Base-by-base conservation (phyloP, 2,797 vertebrate genomes). In the Sebastes alutus region DNA sequence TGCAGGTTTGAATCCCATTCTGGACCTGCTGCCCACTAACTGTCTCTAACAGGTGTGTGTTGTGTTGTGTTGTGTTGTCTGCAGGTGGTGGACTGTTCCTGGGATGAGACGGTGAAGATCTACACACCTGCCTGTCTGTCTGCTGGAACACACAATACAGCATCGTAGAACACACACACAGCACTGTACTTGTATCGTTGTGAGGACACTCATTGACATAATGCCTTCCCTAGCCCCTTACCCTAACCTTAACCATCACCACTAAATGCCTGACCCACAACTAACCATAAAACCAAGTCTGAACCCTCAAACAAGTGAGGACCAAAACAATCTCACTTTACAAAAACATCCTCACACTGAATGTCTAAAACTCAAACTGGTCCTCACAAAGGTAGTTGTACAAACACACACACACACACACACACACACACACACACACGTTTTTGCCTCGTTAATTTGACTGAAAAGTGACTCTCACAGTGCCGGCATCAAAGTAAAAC, bases 51-150 rank as follows among this genome's bases (percentile, higher is more conserved):
- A 2, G 29, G 29, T 62, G 18, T 58, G 59, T 46, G 54, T 61
- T 42, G 54, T 74, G 46, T 30, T 30, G 38, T 90, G 11, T 35
- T 35, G 38, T 90, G 11, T 86, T 73, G 72, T 23, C 22, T 66
- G 20, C 94, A 99, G 98, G 96, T 99, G 88, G 96, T 96, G 77
- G 98, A 99, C 93, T 99, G 98, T 83, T 97, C 98, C 79, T 99
- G 98, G 98, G 98, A 99, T 0, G 98, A 99, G 93, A 98, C 96
- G 0, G 95, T 99, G 93, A 99, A 98, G 94, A 95, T 97, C 89
- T 99, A 98, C 91, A 95, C 94, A 11, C 97, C 97, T 1, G 85
- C 94, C 0, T 97, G 97, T 85, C 94, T 99, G 75, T 59, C 91
- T 14, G 74, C 89, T 76, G 84, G 32, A 30, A 1, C 72, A 1